A percentile compares a stretch with the other conserved stretches of the same genome.
phyloP scores from a whole-genome alignment of 2,113 vertebrate species.

The Marmota monax region DNA sequence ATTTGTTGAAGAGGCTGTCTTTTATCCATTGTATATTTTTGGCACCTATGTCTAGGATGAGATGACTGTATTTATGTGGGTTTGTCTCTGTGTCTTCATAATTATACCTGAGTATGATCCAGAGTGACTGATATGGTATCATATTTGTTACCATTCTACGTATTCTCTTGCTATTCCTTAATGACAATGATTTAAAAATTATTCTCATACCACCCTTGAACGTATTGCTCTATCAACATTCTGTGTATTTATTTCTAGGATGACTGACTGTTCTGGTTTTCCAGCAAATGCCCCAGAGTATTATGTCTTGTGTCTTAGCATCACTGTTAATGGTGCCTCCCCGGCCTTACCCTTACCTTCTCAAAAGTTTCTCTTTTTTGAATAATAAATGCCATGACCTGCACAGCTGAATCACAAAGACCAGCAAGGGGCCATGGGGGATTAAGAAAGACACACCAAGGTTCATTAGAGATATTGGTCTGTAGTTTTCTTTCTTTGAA shows the following conservation, averaged over 20 bases:
- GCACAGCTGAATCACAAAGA: too few relatives aligned
- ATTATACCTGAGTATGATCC: not conserved
- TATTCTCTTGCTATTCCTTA: not conserved
- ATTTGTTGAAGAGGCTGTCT: too few relatives aligned
- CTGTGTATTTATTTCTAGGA: not conserved
- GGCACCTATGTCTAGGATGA: too few relatives aligned
- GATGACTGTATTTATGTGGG: too few relatives aligned
- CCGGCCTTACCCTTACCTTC: too few relatives aligned
- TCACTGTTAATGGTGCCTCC: not conserved
- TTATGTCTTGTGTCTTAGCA: not conserved
- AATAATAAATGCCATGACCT: not conserved
- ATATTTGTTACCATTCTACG: not conserved
- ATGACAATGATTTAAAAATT: not conserved
- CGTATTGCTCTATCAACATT: not conserved
- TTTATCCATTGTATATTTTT: too few relatives aligned
- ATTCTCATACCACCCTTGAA: not conserved
- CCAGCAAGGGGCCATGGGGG: too few relatives aligned
- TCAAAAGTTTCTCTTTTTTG: not conserved
- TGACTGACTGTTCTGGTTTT: not conserved
- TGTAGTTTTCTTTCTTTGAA: too few relatives aligned
- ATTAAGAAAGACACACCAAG: too few relatives aligned
- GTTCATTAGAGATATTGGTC: too few relatives aligned
- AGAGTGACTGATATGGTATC: not conserved
- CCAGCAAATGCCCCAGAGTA: not conserved
- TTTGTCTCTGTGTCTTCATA: not conserved